phyloP scores from a whole-genome alignment of 2,113 vertebrate species.

The Bucco capensis region DNA sequence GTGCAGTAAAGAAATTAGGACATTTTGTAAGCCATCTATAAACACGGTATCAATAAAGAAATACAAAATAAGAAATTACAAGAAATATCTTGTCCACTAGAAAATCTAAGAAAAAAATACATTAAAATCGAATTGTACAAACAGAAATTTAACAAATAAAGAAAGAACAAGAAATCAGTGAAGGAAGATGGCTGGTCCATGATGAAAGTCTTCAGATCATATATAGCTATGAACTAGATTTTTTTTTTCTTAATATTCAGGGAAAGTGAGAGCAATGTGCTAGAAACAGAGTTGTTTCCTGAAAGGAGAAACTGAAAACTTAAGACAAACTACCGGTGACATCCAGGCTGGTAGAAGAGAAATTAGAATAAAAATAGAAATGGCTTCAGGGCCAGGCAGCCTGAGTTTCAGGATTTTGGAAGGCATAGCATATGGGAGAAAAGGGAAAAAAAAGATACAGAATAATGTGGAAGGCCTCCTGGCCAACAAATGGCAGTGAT shows the following conservation, averaged over 20 bases:
- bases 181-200: neutral
- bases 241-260: neutral
- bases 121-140: neutral
- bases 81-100: neutral
- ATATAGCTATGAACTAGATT: neutral
- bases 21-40: neutral
- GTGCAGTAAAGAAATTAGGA: neutral
- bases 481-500: neutral
- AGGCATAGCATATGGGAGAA: neutral
- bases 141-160: neutral
- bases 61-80: neutral
- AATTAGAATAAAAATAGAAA: slow-evolving; percentile 38
- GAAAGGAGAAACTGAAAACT: slow-evolving; percentile 9
- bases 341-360: neutral
- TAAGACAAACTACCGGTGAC: neutral
- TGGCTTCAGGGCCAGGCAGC: neutral
- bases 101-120: neutral
- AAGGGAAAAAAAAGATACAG: neutral
- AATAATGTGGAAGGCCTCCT: neutral
- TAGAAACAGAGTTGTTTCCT: slow-evolving; percentile 6
- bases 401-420: neutral
- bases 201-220: neutral
- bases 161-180: neutral
- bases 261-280: neutral
- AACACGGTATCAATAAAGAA: neutral